Evolutionary conservation across 2,888 invertebrate genomes (phyloP).

Genomic region (Anorthoa munda): DNA sequence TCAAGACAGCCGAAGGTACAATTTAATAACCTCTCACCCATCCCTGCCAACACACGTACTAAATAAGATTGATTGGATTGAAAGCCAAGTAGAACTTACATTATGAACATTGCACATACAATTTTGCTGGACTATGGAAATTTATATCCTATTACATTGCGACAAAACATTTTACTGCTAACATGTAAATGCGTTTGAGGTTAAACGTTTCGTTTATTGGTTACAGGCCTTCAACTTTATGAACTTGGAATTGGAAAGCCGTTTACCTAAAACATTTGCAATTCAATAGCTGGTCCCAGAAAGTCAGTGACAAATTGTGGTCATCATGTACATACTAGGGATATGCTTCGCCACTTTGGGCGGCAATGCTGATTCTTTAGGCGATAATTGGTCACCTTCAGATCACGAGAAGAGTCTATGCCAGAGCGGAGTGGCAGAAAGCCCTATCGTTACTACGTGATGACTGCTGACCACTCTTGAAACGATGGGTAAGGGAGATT

Average conservation of each 20-base stretch:
- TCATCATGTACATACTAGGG: background rate
- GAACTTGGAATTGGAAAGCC: constrained; percentile 31
- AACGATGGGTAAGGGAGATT: background rate
- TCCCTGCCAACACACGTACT: background rate
- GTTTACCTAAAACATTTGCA: constrained; percentile 26
- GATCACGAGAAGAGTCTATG: background rate
- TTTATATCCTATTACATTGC: constrained; percentile 3
- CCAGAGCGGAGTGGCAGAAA: background rate
- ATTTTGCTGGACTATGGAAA: constrained; percentile 1
- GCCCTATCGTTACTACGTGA: background rate
- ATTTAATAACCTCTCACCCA: background rate
- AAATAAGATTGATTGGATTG: background rate
- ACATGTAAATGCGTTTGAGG: constrained; percentile 5
- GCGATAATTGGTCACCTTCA: background rate
- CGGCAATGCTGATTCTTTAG: background rate
- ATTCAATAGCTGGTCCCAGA: constrained; percentile 35
- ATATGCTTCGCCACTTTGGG: background rate
- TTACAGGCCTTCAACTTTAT: constrained; percentile 16
- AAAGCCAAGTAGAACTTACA: background rate
- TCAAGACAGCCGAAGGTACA: background rate
- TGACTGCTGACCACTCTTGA: background rate
- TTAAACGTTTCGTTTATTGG: constrained; percentile 26
- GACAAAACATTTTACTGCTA: constrained; percentile 12
- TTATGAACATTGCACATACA: too few relatives aligned
- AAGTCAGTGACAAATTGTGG: background rate